A percentile compares a stretch with the other conserved stretches of the same genome.
phyloP scores from a whole-genome alignment of 2,113 vertebrate species.

The Polypterus bichir region DNA sequence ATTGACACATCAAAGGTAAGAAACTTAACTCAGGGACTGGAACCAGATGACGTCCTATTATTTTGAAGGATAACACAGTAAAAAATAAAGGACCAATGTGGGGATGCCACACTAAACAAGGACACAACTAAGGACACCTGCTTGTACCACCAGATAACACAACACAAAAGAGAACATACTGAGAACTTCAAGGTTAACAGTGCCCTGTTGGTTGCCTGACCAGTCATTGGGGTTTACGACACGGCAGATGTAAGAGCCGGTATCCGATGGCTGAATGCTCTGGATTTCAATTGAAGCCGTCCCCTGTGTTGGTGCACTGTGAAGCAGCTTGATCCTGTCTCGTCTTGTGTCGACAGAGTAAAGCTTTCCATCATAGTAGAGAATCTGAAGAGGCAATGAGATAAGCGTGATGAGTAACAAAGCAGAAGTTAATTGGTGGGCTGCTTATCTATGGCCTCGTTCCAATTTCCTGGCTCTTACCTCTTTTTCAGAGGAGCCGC shows the following conservation, averaged over 20 bases:
- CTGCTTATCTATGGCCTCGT: too few relatives aligned
- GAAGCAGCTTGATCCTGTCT: slow-evolving; percentile 33
- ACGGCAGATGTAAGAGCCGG: slow-evolving; percentile 49
- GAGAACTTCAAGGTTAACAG: slow-evolving; percentile 44
- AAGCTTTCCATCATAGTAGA: slow-evolving; percentile 41
- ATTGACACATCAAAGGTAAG: too few relatives aligned
- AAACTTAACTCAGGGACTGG: too few relatives aligned
- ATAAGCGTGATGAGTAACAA: too few relatives aligned
- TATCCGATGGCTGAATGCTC: slow-evolving; percentile 31
- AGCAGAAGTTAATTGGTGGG: too few relatives aligned
- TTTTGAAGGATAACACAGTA: too few relatives aligned
- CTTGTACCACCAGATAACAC: neutral
- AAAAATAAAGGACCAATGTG: too few relatives aligned
- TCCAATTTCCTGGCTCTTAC: slow-evolving; percentile 6
- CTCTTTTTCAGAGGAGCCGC: neutral
- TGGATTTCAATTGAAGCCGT: slow-evolving; percentile 39
- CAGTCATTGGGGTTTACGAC: slow-evolving; percentile 54
- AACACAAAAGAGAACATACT: slow-evolving; percentile 19
- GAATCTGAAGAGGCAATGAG: slow-evolving; percentile 27
- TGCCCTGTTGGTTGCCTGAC: slow-evolving; percentile 35
- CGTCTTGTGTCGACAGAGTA: slow-evolving; percentile 39
- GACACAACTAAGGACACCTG: too few relatives aligned
- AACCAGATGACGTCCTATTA: too few relatives aligned
- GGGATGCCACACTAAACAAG: too few relatives aligned
- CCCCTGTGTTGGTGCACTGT: slow-evolving; percentile 37